These are phyloP conservation scores for Hyphantria cunea DNA, from an alignment of 1,140 invertebrate genomes.

Conservation along the genomic window DNA sequence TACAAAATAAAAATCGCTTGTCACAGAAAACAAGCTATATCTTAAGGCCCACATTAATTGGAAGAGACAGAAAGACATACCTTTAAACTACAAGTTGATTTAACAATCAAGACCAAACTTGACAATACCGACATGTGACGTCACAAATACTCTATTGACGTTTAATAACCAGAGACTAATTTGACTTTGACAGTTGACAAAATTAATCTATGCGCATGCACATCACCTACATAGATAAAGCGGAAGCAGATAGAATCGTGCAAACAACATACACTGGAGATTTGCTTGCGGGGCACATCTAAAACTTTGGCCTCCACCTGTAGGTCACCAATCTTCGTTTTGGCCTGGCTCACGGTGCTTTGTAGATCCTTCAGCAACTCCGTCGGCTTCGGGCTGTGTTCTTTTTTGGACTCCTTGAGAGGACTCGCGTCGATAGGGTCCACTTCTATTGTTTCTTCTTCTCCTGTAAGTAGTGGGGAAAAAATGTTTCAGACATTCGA, in stretches of 20 bases:
- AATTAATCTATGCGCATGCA: too few relatives aligned
- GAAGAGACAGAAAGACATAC: too few relatives aligned
- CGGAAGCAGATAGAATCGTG: conserved; percentile 66
- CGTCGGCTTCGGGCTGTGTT: conserved; percentile 60
- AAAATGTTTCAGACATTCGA: too few relatives aligned
- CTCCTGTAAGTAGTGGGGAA: conserved; percentile 44
- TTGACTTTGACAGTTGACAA: too few relatives aligned
- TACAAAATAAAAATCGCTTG: too few relatives aligned
- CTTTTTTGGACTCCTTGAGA: conserved; percentile 51
- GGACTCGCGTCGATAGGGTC: conserved; percentile 55
- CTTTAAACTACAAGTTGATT: too few relatives aligned
- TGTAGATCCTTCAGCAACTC: conserved; percentile 79
- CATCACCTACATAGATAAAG: conserved; percentile 9
- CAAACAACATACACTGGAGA: conserved; percentile 71
- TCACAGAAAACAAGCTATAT: too few relatives aligned
- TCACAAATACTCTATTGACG: too few relatives aligned
- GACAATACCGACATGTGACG: too few relatives aligned
- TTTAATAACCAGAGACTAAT: too few relatives aligned
- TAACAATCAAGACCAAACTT: too few relatives aligned
- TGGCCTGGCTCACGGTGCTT: conserved; percentile 81
- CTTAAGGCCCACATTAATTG: too few relatives aligned
- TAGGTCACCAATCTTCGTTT: conserved; percentile 83
- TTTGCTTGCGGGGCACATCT: conserved; percentile 56
- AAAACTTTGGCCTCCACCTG: conserved; percentile 75
- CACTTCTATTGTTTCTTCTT: conserved; percentile 74